A percentile compares a stretch with the other conserved stretches of the same genome.
Conservation (phyloP, 2,797 vertebrate species). For the Perodicticus potto region DNA sequence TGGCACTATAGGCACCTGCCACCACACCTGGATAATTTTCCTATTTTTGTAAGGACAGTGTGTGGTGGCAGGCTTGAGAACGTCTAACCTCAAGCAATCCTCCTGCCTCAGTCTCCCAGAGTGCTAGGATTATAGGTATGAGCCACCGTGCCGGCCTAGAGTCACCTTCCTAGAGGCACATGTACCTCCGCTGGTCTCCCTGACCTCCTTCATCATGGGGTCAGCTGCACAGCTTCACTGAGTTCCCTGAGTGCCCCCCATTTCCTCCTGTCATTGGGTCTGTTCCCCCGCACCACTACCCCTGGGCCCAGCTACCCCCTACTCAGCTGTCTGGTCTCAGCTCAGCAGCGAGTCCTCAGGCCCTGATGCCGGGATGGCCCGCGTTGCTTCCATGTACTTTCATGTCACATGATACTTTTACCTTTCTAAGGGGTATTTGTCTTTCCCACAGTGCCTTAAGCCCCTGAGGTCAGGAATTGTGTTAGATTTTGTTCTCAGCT, state of each 20-base stretch:
- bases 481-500: not conserved
- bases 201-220: not conserved
- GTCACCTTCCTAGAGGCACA: not conserved
- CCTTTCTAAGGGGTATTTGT: not conserved
- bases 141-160: not conserved
- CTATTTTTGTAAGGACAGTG: no score
- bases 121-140: no score
- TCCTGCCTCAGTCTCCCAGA: no score
- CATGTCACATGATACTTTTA: not conserved
- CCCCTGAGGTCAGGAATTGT: not conserved
- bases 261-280: not conserved
- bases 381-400: not conserved
- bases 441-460: not conserved
- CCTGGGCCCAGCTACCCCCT: no score
- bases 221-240: not conserved
- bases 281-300: not conserved
- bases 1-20: no score
- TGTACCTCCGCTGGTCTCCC: not conserved
- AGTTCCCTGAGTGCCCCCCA: not conserved
- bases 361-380: not conserved
- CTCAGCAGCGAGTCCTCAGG: accelerated
- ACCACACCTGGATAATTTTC: no score
- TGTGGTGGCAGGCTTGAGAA: no score
- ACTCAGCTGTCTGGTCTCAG: not conserved
- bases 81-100: no score